A percentile compares a stretch with the other conserved stretches of the same genome.
Evolutionary conservation across 1,140 invertebrate genomes (phyloP).

Genomic region (Drosophila quadrilineata): DNA sequence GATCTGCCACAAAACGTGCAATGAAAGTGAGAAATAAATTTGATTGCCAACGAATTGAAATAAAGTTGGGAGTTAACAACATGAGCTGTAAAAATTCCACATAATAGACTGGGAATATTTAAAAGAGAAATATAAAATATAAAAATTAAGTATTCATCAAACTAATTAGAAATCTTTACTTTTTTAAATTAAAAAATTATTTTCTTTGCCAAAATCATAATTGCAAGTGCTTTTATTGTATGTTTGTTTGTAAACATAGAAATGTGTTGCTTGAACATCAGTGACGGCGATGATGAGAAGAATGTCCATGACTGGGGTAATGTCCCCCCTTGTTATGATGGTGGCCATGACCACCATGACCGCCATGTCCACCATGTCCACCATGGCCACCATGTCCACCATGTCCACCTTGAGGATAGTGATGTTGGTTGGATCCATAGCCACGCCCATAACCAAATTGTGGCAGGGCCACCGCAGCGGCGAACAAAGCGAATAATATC

Average conservation of each 20-base stretch:
- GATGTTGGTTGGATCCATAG: background rate
- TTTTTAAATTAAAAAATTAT: background rate
- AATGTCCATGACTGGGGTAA: background rate
- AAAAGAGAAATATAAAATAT: background rate
- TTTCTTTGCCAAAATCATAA: too few relatives aligned
- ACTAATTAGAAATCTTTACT: background rate
- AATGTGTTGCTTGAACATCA: too few relatives aligned
- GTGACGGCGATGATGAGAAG: background rate
- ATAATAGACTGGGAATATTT: background rate
- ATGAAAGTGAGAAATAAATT: conserved; percentile 4
- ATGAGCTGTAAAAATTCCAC: background rate
- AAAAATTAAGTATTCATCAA: background rate
- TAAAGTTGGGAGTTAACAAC: conserved; percentile 6
- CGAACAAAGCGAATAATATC: conserved; percentile 21
- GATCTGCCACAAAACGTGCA: background rate
- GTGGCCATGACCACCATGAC: background rate
- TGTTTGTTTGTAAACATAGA: too few relatives aligned
- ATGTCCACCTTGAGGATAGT: background rate
- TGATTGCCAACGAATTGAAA: conserved; percentile 23
- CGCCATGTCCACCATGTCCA: background rate
- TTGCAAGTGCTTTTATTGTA: too few relatives aligned
- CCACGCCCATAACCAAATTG: conserved; percentile 9
- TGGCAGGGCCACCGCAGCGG: conserved; percentile 11
- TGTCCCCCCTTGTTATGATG: background rate
- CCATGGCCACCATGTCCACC: background rate